Evolutionary conservation across 2,113 vertebrate species (phyloP).

Genomic region (Pongo pygmaeus): DNA sequence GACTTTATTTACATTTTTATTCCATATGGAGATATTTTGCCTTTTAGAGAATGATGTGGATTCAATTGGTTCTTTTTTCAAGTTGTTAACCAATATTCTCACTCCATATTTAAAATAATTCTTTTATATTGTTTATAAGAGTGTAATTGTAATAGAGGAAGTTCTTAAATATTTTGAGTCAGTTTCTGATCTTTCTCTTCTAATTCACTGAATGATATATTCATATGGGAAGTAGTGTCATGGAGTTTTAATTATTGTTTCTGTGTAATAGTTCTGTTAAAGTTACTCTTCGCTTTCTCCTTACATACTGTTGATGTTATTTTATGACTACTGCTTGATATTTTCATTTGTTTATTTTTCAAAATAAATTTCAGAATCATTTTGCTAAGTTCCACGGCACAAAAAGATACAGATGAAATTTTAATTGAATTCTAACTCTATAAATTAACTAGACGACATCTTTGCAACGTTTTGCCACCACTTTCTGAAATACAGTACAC

Average conservation of each 20-base stretch:
- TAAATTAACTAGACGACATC: neutral
- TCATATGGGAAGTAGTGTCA: neutral
- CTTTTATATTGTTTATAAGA: neutral
- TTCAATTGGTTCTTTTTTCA: neutral
- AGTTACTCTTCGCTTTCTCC: neutral
- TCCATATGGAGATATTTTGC: neutral
- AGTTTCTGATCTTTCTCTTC: neutral
- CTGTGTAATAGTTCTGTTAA: neutral
- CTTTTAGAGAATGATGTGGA: neutral
- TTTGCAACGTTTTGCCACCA: neutral
- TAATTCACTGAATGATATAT: neutral
- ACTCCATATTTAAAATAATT: neutral
- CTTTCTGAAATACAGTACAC: neutral
- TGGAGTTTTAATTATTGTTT: neutral
- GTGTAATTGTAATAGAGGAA: neutral
- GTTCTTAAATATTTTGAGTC: neutral
- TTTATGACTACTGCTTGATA: neutral
- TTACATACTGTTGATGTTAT: neutral
- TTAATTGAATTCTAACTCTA: constrained; percentile 17
- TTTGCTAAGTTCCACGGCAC: neutral
- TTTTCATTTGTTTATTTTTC: constrained; percentile 35
- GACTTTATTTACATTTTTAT: neutral
- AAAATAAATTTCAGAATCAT: constrained; percentile 40
- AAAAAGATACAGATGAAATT: neutral
- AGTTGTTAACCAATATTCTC: neutral